These are phyloP conservation scores for Lota lota DNA, from an alignment of 2,113 vertebrate genomes.

Conservation along the genomic window DNA sequence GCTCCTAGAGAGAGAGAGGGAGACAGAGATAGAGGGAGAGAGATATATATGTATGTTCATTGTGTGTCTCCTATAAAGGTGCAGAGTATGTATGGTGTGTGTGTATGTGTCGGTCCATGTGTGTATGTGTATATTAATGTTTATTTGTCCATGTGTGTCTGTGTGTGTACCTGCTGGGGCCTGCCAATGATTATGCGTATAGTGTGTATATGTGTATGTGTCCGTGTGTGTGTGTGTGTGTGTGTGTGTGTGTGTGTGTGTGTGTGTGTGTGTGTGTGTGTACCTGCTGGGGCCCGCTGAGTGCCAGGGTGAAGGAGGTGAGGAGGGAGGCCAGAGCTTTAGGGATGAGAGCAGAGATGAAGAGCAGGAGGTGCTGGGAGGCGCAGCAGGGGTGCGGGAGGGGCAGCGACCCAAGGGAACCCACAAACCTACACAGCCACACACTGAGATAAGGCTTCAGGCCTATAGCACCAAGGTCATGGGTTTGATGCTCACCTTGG, in stretches of 20 bases:
- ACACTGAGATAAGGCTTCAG: no score
- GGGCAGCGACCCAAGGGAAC: constrained; percentile 46
- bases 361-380: constrained; percentile 66
- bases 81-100: no score
- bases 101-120: constrained; percentile 14
- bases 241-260: no score
- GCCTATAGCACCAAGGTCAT: no score
- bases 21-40: not conserved
- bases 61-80: no score
- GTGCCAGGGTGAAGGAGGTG: constrained; percentile 66
- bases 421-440: constrained; percentile 52
- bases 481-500: no score
- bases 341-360: constrained; percentile 70
- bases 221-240: no score
- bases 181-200: constrained; percentile 22
- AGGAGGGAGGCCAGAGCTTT: constrained; percentile 69
- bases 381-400: constrained; percentile 54
- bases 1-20: constrained; percentile 10
- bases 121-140: not conserved
- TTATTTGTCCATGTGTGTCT: not conserved
- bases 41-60: no score
- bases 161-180: constrained; percentile 35
- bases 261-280: not conserved
- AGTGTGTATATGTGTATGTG: not conserved
- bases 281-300: constrained; percentile 53